Base-by-base conservation (phyloP, 2,113 vertebrate species). In the Protomyctophum bolini region DNA sequence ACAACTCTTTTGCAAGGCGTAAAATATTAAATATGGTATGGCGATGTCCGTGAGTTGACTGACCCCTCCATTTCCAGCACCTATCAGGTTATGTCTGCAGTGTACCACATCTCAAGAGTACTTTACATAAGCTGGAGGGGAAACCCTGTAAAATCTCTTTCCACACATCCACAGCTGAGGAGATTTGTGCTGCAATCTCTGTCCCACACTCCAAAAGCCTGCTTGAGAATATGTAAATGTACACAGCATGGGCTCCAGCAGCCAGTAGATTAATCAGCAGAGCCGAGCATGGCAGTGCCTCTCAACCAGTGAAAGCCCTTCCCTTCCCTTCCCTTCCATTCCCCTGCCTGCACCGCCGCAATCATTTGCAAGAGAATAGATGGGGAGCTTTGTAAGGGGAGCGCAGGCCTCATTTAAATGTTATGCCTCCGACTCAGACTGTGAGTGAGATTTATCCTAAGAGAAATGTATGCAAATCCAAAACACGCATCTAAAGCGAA, bases 381-480 rank as follows among this genome's bases (percentile, higher is more conserved):
- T 91, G 76, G 80, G 75, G 68, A 75, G 84, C 77, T 88, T 87
- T 90, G 89, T 81, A 76, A 80, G 76, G 33, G 76, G 77, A 84
- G 88, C 72, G 66, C 80, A 81, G 83, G 88, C 87, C 88, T 92
- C 87, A 92, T 92, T 92, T 92, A 90, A 93, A 93, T 92, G 91
- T 91, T 91, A 86, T 92, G 90, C 89, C 86, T 92, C 74, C 81
- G 66, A 87, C 90, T 91, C 86, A 68, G 76, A 82, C 81, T 88
- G 82, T 78, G 80, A 87, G 87, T 78, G 86, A 88, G 88, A 89
- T 90, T 92, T 89, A 93, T 92, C 91, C 90, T 81, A 65, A 59
- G 83, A 88, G 85, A 90, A 92, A 92, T 92, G 79, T 89, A 92
- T 92, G 92, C 92, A 91, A 93, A 92, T 92, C 91, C 87, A 46